Evolutionary conservation across 2,797 vertebrate species (phyloP), one percentile per base, ranked within the genome.

Genomic region (Siniperca undulata): DNA sequence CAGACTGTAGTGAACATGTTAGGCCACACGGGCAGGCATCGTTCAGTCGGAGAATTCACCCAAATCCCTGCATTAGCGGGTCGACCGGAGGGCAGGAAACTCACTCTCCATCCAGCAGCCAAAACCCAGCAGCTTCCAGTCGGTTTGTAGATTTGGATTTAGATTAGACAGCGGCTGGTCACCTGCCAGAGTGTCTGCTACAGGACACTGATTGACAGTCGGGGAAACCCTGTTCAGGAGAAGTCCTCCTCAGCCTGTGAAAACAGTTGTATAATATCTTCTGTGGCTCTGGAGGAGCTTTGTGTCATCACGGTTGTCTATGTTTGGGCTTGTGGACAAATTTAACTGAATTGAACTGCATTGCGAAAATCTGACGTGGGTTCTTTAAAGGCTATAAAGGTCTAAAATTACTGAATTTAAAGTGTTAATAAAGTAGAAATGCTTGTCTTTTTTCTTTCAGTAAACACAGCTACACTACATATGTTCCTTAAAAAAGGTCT

Each of bases 1-100:
- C 90, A 84, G 84, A 77, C 67, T 11, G 70, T 10, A 11, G 77
- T 36, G 9, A 72, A 24, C 80, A 2, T 14, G 77, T 80, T 24
- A 14, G 44, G n/a, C 42, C 27, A 1, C 61, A 55, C 0, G 4
- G 70, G 19, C 55, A 12, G 48, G 13, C 50, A 73, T 34, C 20
- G 4, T 14, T 78, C 74, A 46, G 53, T 60, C 67, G 1, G 22
- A 52, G 19, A 50, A 19, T 62, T 73, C 70, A 34, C 62, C 75
- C 71, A 34, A 68, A 75, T 75, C 70, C 36, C 42, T 3, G 22
- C n/a, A 40, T 10, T 11, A 24, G 17, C n/a, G 5, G 69, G 34
- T 40, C n/a, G 36, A n/a, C 79, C 27, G 9, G 60, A 0, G 70
- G 83, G 53, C 65, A 9, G 76, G 42, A 72, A 68, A 30, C 30